Base-by-base conservation (phyloP, 1,140 invertebrate species). In the Lasaia peninsularis region DNA sequence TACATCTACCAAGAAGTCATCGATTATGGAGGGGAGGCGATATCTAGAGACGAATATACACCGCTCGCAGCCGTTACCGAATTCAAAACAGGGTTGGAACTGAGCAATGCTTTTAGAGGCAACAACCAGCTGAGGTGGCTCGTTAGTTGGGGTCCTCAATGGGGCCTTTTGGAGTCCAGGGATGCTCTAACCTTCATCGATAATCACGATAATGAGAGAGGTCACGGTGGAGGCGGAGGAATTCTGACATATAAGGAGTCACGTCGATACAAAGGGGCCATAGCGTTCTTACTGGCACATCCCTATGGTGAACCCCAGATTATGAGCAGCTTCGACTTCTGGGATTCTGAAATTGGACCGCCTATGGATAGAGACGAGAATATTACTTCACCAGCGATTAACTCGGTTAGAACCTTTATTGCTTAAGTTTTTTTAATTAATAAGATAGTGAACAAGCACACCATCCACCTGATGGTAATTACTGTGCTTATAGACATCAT, bases 1-100 rank as follows among this genome's bases (percentile, higher is more conserved):
- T 94, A 93, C 69, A 91, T 96, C 65, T 94, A 91, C 71, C 95
- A 96, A 75, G 96, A 97, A 88, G 95, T 97, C 5, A 95, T 96
- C 40, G 95, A 97, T 82, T 89, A 91, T 34, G 71, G 94, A 16
- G 90, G 92, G 20, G 95, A 95, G 75, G 92, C 94, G 44, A 86
- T 96, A 50, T 92, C 89, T 12, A 90, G 91, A 50, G 75, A 76
- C 8, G 93, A 96, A 68, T 96, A 96, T 78, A 92, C 91, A 2
- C 72, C 84, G 1, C 74, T 94, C 4, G 95, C 91, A 28, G 86
- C 91, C 9, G 94, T 96, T 1, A 95, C 94, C 0, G 95, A 97
- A 73, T 97, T 96, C 63, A 82, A 71, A 72, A 69, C 63, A 18
- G 86, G 73, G 7, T 54, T 72, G 68, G 86, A 86, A 67, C 76